Percentiles rank a stretch among this genome's conserved stretches.
Evolutionary conservation across 2,797 vertebrate genomes (phyloP).

Genomic region (Sebastolobus altivelis): DNA sequence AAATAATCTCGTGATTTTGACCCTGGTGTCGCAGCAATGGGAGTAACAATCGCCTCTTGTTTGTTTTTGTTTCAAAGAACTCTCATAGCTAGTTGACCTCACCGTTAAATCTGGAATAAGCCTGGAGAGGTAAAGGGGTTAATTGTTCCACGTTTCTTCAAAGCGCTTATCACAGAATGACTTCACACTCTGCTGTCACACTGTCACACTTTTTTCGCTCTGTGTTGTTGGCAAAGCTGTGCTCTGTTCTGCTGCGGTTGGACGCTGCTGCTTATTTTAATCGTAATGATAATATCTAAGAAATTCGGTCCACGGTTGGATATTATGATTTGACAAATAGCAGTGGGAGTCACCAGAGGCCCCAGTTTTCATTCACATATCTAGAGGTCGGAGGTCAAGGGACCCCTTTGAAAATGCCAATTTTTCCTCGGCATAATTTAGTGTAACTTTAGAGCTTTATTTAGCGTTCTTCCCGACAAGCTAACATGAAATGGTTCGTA

Average conservation of each 20-base stretch:
- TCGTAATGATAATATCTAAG: neutral
- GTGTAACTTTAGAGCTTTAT: too few species aligned
- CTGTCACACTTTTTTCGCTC: slow-evolving; percentile 32
- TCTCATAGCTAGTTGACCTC: slow-evolving; percentile 86
- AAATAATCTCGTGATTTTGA: slow-evolving; percentile 34
- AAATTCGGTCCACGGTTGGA: neutral
- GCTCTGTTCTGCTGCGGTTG: slow-evolving; percentile 57
- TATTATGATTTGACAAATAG: slow-evolving; percentile 6
- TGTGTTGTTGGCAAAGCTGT: slow-evolving; percentile 45
- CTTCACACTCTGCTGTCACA: slow-evolving; percentile 56
- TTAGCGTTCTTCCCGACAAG: too few species aligned
- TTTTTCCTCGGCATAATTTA: too few species aligned
- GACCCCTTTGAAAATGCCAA: too few species aligned
- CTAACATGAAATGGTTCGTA: too few species aligned
- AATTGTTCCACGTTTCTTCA: slow-evolving; percentile 42
- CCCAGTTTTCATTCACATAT: too few species aligned
- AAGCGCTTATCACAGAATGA: slow-evolving; percentile 55
- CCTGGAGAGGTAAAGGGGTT: slow-evolving; percentile 84
- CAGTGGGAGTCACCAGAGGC: too few species aligned
- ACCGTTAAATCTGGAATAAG: slow-evolving; percentile 80
- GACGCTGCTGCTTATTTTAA: slow-evolving; percentile 41
- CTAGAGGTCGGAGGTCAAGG: too few species aligned
- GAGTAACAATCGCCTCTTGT: slow-evolving; percentile 72
- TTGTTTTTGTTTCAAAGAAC: slow-evolving; percentile 83
- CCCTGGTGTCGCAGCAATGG: slow-evolving; percentile 11